phyloP scores from a whole-genome alignment of 2,113 vertebrate species.

The Pseudonaja textilis region DNA sequence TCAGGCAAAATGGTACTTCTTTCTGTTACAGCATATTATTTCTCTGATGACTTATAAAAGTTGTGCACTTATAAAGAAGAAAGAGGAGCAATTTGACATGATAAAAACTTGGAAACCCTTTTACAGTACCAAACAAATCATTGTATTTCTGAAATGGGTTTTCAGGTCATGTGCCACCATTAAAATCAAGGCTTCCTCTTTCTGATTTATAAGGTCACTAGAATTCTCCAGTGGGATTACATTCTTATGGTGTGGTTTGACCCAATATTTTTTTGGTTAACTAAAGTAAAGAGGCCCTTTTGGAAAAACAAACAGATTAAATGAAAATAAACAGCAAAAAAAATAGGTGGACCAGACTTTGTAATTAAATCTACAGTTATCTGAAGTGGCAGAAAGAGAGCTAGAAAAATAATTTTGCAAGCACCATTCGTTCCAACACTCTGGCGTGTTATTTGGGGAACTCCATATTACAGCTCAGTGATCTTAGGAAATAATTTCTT shows the following conservation, averaged over 20 bases:
- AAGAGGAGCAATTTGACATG: constrained; percentile 64
- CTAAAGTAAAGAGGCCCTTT: neutral
- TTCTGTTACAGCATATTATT: constrained; percentile 60
- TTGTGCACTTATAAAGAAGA: constrained; percentile 54
- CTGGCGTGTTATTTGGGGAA: constrained; percentile 17
- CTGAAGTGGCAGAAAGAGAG: constrained; percentile 29
- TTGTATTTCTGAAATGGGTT: constrained; percentile 57
- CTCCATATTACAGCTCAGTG: constrained; percentile 28
- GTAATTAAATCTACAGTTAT: constrained; percentile 22
- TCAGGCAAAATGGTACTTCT: constrained; percentile 56
- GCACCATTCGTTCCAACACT: constrained; percentile 38
- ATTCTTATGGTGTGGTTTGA: neutral
- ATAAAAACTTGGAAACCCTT: constrained; percentile 58
- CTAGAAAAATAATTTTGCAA: constrained; percentile 52
- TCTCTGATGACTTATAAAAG: constrained; percentile 60
- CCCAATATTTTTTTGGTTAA: neutral
- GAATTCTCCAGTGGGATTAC: constrained; percentile 63
- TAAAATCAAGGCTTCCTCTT: constrained; percentile 59
- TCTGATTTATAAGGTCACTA: constrained; percentile 65
- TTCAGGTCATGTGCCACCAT: constrained; percentile 59
- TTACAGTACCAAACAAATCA: constrained; percentile 63
- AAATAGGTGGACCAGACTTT: constrained; percentile 37
- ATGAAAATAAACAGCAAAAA: neutral
- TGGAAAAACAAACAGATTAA: constrained; percentile 27
- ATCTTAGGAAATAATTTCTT: constrained; percentile 58